Percentiles rank a stretch among this genome's conserved stretches.
Evolutionary conservation across 2,888 invertebrate genomes (phyloP).

Genomic region (Nemotelus pantherinus): DNA sequence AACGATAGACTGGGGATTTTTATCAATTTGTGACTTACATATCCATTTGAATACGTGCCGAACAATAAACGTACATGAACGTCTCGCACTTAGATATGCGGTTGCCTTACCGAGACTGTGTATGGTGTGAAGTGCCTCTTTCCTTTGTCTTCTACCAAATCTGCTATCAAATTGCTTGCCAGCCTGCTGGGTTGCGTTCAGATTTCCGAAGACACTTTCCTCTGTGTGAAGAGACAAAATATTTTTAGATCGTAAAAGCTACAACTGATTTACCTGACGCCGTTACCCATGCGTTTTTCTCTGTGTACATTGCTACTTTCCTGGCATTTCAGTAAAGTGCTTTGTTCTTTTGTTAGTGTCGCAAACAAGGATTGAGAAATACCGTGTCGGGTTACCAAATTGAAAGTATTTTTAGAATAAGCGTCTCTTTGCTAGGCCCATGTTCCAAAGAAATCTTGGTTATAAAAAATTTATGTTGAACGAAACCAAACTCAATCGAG

Average conservation of each 20-base stretch:
- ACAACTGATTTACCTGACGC: conserved; percentile 36
- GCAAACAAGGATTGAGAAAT: too few species aligned
- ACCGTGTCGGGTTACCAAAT: too few species aligned
- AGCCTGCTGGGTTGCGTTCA: neutral
- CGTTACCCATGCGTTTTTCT: conserved; percentile 1
- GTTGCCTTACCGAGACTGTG: neutral
- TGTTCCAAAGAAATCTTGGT: too few species aligned
- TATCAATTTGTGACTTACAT: conserved; percentile 34
- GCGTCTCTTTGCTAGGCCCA: too few species aligned
- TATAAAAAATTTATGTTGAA: too few species aligned
- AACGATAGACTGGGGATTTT: conserved; percentile 22
- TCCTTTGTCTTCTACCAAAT: neutral
- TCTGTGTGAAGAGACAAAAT: conserved; percentile 9
- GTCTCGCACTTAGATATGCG: neutral
- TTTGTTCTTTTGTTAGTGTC: neutral
- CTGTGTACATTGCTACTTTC: conserved; percentile 30
- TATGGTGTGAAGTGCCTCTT: neutral
- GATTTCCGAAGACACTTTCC: conserved; percentile 7
- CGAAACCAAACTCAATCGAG: too few species aligned
- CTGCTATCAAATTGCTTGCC: neutral
- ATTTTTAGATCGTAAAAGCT: conserved; percentile 43
- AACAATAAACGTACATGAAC: conserved; percentile 18
- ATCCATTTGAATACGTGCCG: conserved; percentile 11
- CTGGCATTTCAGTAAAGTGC: conserved; percentile 1
- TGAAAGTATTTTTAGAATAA: too few species aligned